These are phyloP conservation scores for Poecilobothrus nobilitatus DNA, from an alignment of 2,888 invertebrate species.

Conservation along the genomic window DNA sequence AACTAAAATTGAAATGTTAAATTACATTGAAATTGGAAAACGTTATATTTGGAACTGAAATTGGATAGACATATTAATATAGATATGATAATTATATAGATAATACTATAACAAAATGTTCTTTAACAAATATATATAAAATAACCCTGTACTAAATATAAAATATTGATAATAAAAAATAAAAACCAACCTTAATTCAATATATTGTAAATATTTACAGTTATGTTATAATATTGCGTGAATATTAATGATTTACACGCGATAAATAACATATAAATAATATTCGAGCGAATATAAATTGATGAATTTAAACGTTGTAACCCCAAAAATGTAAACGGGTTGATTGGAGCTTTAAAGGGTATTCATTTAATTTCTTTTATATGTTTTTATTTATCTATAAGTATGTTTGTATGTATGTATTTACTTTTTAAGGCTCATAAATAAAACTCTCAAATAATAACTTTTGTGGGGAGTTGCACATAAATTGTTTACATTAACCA, in stretches of 20 bases:
- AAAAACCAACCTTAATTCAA: neutral
- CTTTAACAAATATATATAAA: no score
- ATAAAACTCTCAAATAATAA: no score
- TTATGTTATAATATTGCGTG: neutral
- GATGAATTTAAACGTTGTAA: neutral
- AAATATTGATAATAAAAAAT: no score
- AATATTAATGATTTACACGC: conserved; percentile 4
- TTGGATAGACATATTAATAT: no score
- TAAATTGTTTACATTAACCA: neutral
- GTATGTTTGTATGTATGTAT: neutral
- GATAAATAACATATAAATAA: conserved; percentile 6
- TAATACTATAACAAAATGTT: no score
- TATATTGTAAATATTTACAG: conserved; percentile 1
- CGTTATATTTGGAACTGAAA: no score
- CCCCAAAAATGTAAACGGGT: neutral
- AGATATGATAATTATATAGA: no score
- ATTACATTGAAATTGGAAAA: no score
- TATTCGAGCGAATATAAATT: neutral
- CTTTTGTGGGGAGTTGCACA: neutral
- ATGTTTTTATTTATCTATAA: neutral
- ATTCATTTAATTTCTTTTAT: neutral
- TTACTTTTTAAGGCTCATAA: neutral
- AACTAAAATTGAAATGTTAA: no score
- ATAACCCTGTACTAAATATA: no score
- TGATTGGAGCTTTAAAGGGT: neutral